Base-by-base conservation (phyloP, 2,113 vertebrate species). In the Mystacornis crossleyi region DNA sequence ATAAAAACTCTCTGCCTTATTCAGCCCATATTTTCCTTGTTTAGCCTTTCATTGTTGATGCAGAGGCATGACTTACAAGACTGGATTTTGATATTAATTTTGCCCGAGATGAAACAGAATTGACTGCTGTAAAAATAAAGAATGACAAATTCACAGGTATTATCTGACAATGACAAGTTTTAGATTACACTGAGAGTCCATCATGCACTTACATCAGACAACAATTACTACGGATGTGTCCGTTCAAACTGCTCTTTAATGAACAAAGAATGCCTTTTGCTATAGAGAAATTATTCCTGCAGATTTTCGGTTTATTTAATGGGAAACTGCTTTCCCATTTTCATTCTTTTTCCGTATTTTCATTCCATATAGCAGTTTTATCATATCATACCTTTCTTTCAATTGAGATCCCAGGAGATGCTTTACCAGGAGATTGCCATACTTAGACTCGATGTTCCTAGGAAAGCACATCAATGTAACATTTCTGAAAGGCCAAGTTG, bases 401-500 rank as follows among this genome's bases (percentile, higher is more conserved):
- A 79, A 3, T 50, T 53, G 72, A 93, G 86, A 92, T 96, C 94
- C 88, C 95, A 80, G n/a, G 93, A 96, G 95, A 88, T 91, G 78
- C 64, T 93, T 96, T 91, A 95, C 81, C 67, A 86, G 43, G 90
- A 96, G 93, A 96, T 92, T 97, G 82, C 93, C 81, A 80, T 86
- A 90, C 61, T 94, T 91, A 88, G 72, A 77, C 75, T 94, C 95
- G 89, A 96, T 91, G 75, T 86, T 97, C 79, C 78, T 82, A 60
- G 81, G 91, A 93, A 97, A 94, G 58, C 69, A 94, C 81, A 96
- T 95, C 93, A 94, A 57, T 72, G 86, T 81, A 96, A 96, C 61
- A 48, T 91, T 97, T 95, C 81, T 96, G 97, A 97, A 97, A 97
- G 90, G 96, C 95, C 91, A 94, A 75, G 82, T 94, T 95, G 28